Percentiles rank a stretch among this genome's conserved stretches.
These are phyloP conservation scores for Drosophila ambigua DNA, from an alignment of 1,140 invertebrate genomes.

Conservation along the genomic window DNA sequence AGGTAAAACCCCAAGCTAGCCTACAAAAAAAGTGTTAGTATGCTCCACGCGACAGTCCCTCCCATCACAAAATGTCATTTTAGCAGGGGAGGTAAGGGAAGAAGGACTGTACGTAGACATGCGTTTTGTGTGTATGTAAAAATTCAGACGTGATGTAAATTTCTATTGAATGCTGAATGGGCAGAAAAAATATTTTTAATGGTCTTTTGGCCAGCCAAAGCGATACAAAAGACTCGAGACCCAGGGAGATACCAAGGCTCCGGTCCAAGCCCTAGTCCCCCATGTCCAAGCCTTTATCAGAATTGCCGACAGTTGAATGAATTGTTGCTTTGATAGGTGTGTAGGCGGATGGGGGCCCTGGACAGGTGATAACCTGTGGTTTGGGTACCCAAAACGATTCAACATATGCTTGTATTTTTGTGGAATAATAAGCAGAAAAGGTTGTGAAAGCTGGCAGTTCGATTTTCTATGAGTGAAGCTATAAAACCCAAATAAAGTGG, in stretches of 20 bases:
- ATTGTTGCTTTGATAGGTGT: conserved; percentile 31
- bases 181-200: conserved; percentile 80
- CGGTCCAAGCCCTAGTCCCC: conserved; percentile 5
- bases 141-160: conserved; percentile 79
- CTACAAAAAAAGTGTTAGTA: conserved; percentile 78
- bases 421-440: conserved; percentile 38
- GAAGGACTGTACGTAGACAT: conserved; percentile 1
- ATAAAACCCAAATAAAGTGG: background rate
- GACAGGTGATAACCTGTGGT: conserved; percentile 25
- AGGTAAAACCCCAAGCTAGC: conserved; percentile 71
- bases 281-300: conserved; percentile 11
- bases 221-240: conserved; percentile 36
- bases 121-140: conserved; percentile 57
- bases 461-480: conserved; percentile 2
- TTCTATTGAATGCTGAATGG: conserved; percentile 82
- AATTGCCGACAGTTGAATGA: conserved; percentile 64
- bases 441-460: conserved; percentile 31
- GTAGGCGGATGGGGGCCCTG: background rate
- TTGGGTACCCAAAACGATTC: conserved; percentile 13
- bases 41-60: conserved; percentile 62
- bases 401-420: conserved; percentile 32
- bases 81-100: conserved; percentile 32
- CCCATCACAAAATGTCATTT: conserved; percentile 72
- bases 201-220: conserved; percentile 60
- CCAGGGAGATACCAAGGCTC: conserved; percentile 9